Evolutionary conservation across 2,888 invertebrate genomes (phyloP).

Genomic region (Beris morrisii): DNA sequence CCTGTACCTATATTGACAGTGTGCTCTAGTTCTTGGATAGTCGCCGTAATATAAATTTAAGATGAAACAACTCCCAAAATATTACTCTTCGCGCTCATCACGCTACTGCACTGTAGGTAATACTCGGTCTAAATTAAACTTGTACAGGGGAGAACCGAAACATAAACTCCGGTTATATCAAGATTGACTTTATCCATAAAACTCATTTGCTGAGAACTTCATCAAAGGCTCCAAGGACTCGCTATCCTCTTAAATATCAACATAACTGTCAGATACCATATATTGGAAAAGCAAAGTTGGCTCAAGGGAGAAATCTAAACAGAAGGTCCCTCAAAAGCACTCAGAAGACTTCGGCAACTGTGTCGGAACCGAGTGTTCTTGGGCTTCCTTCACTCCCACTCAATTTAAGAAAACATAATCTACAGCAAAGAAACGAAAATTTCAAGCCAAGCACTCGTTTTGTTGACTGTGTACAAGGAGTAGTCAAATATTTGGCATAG

Average conservation of each 20-base stretch:
- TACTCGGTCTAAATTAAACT: no score
- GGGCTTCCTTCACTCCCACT: constrained; percentile 1
- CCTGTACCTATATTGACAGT: no score
- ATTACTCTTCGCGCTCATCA: no score
- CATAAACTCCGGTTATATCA: constrained; percentile 20
- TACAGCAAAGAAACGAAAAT: constrained; percentile 7
- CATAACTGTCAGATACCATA: constrained; percentile 24
- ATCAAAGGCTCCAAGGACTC: constrained; percentile 22
- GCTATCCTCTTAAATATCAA: constrained; percentile 14
- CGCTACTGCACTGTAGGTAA: no score
- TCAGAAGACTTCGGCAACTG: neutral
- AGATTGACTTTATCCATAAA: constrained; percentile 28
- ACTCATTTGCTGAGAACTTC: constrained; percentile 26
- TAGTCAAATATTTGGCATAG: constrained; percentile 32
- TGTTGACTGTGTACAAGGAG: constrained; percentile 20
- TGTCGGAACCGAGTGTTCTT: neutral
- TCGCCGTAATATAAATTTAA: no score
- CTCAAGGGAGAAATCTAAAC: constrained; percentile 17
- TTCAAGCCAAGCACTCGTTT: constrained; percentile 22
- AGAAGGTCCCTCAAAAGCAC: constrained; percentile 13
- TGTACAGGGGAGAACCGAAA: constrained; percentile 1
- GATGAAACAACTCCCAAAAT: no score
- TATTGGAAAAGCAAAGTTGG: constrained; percentile 27
- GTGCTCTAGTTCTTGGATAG: no score
- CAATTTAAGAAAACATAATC: constrained; percentile 24